Percentiles rank a stretch among this genome's conserved stretches.
Evolutionary conservation across 2,888 invertebrate species (phyloP).

Genomic region (Epicampocera succincta): DNA sequence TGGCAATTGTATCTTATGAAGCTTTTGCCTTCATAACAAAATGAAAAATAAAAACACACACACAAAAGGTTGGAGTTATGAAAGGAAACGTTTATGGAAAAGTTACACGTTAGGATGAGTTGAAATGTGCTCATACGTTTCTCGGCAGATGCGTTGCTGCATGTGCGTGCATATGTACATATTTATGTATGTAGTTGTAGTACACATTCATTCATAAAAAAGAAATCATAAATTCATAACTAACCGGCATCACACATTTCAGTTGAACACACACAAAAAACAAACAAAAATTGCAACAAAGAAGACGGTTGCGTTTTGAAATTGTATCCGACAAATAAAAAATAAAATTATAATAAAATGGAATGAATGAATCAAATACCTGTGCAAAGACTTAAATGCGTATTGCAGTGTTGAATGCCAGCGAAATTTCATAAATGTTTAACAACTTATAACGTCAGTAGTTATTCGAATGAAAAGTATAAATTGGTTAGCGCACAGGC

Average conservation of each 20-base stretch:
- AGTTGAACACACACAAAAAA: not conserved
- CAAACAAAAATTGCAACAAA: constrained; percentile 8
- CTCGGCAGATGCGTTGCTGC: not conserved
- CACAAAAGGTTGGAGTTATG: constrained; percentile 60
- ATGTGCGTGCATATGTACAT: not conserved
- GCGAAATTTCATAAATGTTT: constrained; percentile 1
- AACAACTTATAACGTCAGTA: not conserved
- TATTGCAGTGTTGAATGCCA: constrained; percentile 43
- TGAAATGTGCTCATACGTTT: not conserved
- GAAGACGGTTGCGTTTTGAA: constrained; percentile 40
- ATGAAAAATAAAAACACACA: constrained; percentile 37
- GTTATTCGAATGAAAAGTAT: not conserved
- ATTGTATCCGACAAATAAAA: constrained; percentile 40
- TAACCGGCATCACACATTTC: constrained; percentile 24
- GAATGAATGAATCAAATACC: constrained; percentile 56
- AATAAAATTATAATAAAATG: constrained; percentile 32
- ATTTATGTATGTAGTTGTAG: too few species aligned
- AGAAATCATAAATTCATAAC: constrained; percentile 50
- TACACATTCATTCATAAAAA: constrained; percentile 7
- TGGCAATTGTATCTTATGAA: constrained; percentile 31
- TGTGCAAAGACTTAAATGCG: constrained; percentile 41
- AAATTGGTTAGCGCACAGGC: too few species aligned
- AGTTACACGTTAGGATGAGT: not conserved
- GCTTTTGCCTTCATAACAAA: constrained; percentile 40
- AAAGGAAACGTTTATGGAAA: constrained; percentile 56